Conservation (phyloP, 2,113 vertebrate species). For the Athene cunicularia region DNA sequence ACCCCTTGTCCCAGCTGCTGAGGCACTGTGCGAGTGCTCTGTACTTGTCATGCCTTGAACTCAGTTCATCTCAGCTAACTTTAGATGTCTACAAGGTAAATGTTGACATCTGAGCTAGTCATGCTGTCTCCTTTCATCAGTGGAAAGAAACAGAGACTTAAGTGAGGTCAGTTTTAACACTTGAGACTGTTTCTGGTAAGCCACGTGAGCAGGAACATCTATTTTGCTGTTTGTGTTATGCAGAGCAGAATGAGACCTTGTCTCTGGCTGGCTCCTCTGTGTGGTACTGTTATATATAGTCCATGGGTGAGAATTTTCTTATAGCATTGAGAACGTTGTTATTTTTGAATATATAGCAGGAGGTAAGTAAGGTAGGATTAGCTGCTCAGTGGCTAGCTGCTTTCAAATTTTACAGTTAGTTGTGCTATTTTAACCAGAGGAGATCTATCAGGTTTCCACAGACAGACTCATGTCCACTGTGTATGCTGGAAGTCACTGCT, state of each 20-base stretch:
- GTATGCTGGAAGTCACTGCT: neutral
- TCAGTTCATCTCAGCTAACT: neutral
- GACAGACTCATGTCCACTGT: neutral
- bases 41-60: neutral
- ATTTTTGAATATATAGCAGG: conserved; percentile 34
- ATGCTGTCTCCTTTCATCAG: conserved; percentile 24
- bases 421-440: conserved; percentile 54
- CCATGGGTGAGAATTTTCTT: conserved; percentile 19
- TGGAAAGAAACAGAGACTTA: conserved; percentile 2
- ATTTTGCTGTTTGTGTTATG: neutral
- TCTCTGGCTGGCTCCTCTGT: neutral
- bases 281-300: neutral
- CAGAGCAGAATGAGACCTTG: neutral
- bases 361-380: conserved; percentile 42
- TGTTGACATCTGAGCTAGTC: conserved; percentile 34
- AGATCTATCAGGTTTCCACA: neutral
- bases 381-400: conserved; percentile 35
- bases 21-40: neutral
- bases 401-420: conserved; percentile 66
- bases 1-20: neutral
- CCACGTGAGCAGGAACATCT: neutral
- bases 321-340: neutral
- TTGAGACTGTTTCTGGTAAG: conserved; percentile 1
- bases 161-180: neutral
- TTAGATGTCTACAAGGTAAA: conserved; percentile 30